Evolutionary conservation across 30 jellyfish, hydroid and myxozoan genomes (phyloP).

Genomic region (Pseudorhiza aurosa): DNA sequence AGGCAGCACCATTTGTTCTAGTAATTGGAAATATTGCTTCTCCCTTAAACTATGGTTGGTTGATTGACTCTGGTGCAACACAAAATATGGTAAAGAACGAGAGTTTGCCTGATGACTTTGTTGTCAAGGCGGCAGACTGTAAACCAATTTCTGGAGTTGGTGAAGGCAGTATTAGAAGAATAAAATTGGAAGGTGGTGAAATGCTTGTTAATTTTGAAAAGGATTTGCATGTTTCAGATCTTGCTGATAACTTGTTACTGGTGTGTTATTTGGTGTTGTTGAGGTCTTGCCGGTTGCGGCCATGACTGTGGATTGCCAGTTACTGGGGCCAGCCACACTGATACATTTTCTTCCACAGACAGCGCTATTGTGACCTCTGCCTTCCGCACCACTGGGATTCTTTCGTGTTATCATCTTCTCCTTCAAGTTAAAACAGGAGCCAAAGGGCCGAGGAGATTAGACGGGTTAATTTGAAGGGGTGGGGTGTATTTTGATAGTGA

Average conservation of each 20-base stretch:
- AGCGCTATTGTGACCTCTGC: no score
- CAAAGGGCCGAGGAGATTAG: no score
- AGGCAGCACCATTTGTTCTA: neutral
- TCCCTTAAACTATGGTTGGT: neutral
- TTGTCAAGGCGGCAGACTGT: constrained; percentile 3
- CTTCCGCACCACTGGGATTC: no score
- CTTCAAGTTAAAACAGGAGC: no score
- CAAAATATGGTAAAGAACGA: neutral
- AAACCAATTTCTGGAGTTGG: constrained; percentile 18
- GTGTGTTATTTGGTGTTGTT: neutral
- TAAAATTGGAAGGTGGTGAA: constrained; percentile 33
- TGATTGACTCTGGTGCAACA: constrained; percentile 29
- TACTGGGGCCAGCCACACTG: no score
- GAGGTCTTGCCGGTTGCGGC: no score
- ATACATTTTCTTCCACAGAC: no score
- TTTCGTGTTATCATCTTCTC: no score
- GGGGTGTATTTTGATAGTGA: constrained; percentile 8
- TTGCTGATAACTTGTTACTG: constrained; percentile 18
- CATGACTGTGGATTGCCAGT: no score
- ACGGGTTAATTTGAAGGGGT: no score
- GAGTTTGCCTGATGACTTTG: neutral
- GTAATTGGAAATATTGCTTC: neutral
- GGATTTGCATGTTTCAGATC: constrained; percentile 26
- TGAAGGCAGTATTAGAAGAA: constrained; percentile 14
- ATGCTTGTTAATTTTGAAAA: constrained; percentile 17